Percentiles rank a stretch among this genome's conserved stretches.
These are phyloP conservation scores for Denticeps clupeoides DNA, from an alignment of 2,797 vertebrate genomes.

Conservation along the genomic window DNA sequence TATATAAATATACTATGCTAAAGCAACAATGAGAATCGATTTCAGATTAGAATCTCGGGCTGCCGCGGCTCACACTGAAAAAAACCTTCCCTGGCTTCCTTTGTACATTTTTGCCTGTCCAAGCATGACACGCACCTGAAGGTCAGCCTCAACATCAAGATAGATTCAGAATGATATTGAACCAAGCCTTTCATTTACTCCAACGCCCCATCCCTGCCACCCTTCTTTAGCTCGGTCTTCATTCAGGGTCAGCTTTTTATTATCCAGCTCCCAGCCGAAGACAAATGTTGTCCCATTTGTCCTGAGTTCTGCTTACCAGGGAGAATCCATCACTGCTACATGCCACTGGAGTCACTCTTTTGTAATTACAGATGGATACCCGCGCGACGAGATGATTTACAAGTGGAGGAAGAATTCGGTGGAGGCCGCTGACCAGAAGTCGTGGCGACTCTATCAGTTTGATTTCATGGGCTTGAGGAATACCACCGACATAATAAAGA, in stretches of 20 bases:
- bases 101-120: too few relatives aligned
- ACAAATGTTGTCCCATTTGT: constrained; percentile 31
- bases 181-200: constrained; percentile 43
- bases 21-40: background rate
- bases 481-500: constrained; percentile 77
- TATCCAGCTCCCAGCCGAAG: constrained; percentile 37
- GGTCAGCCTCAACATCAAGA: constrained; percentile 39
- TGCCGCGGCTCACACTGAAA: too few relatives aligned
- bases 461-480: constrained; percentile 93
- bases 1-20: constrained; percentile 27
- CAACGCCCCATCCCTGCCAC: constrained; percentile 30
- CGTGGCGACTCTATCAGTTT: constrained; percentile 95
- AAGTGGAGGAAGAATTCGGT: constrained; percentile 93
- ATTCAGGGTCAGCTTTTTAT: constrained; percentile 45
- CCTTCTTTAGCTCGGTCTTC: constrained; percentile 41
- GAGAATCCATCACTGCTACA: constrained; percentile 42
- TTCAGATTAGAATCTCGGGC: constrained; percentile 3
- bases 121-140: constrained; percentile 28
- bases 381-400: constrained; percentile 91
- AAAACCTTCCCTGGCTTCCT: too few relatives aligned
- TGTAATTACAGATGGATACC: constrained; percentile 83
- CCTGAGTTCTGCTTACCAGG: constrained; percentile 15
- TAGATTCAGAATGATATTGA: constrained; percentile 36
- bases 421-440: constrained; percentile 85
- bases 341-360: constrained; percentile 20